Base-by-base conservation (phyloP, 2,797 vertebrate species). In the Bovichtus diacanthus region DNA sequence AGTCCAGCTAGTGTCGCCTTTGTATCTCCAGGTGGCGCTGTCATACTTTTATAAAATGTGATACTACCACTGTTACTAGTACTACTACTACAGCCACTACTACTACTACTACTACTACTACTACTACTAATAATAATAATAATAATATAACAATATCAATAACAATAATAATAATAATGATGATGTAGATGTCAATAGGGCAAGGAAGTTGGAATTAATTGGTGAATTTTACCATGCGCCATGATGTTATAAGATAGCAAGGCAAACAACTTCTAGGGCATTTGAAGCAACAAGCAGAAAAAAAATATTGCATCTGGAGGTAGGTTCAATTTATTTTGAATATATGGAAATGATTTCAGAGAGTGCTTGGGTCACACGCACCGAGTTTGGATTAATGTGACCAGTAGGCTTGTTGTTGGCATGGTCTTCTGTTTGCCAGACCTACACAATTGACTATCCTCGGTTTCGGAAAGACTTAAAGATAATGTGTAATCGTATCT, bases 341-440 rank as follows among this genome's bases (percentile, higher is more conserved):
- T 92, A 70, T 49, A 93, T 92, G 88, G 11, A 92, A 94, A 91
- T 75, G 0, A 77, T 56, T 29, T 47, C 5, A 67, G 60, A 41
- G 1, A 44, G 72, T 51, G 60, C 44, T 77, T 69, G 25, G 21
- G 55, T 78, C 72, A 54, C 54, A 83, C 54, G 70, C 41, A 59
- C 51, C 66, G 13, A 71, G 41, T 46, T 56, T 72, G 63, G 34
- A 77, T 71, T 63, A 29, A 46, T 72, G 75, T 77, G 23, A 58
- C 83, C 54, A 69, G 43, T 34, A 34, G 49, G 15, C 9, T 67
- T 58, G 39, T 19, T 54, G 31, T 44, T 65, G 34, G 53, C 12
- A 19, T 43, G 47, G 21, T 6, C 29, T 36, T 56, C 41, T 80
- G 63, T 64, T 74, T 77, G 9, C 12, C n/a, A 54, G 34, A 27